Percentiles rank a stretch among this genome's conserved stretches.
Evolutionary conservation across 2,888 invertebrate species (phyloP).

Genomic region (Scaptomyza reducta): DNA sequence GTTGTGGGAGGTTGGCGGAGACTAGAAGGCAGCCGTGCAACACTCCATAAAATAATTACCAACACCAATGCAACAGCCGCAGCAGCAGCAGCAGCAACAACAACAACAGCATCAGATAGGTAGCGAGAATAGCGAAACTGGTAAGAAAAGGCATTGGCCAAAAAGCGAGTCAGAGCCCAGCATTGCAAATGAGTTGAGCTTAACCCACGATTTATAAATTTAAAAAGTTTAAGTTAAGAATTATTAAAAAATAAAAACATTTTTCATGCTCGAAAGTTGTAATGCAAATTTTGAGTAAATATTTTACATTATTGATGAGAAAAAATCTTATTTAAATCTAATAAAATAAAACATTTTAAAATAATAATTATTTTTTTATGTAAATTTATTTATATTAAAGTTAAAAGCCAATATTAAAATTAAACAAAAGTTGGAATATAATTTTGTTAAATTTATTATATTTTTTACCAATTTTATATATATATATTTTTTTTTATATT

Average conservation of each 20-base stretch:
- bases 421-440: too few relatives aligned
- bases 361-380: too few relatives aligned
- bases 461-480: not conserved
- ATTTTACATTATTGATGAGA: too few relatives aligned
- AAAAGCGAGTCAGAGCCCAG: conserved; percentile 20
- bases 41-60: conserved; percentile 76
- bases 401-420: too few relatives aligned
- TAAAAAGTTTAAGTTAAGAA: too few relatives aligned
- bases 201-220: conserved; percentile 12
- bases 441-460: not conserved
- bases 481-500: not conserved
- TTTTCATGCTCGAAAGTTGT: too few relatives aligned
- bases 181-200: conserved; percentile 12
- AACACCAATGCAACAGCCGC: conserved; percentile 55
- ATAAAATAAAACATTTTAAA: too few relatives aligned
- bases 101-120: conserved; percentile 12
- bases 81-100: conserved; percentile 21
- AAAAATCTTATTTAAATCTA: too few relatives aligned
- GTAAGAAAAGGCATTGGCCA: conserved; percentile 21
- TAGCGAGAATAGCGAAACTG: conserved; percentile 6
- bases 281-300: too few relatives aligned
- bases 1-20: too few relatives aligned
- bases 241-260: too few relatives aligned
- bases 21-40: conserved; percentile 36
- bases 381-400: too few relatives aligned